Conservation (phyloP, 2,797 vertebrate species). For the Heliangelus exortis region DNA sequence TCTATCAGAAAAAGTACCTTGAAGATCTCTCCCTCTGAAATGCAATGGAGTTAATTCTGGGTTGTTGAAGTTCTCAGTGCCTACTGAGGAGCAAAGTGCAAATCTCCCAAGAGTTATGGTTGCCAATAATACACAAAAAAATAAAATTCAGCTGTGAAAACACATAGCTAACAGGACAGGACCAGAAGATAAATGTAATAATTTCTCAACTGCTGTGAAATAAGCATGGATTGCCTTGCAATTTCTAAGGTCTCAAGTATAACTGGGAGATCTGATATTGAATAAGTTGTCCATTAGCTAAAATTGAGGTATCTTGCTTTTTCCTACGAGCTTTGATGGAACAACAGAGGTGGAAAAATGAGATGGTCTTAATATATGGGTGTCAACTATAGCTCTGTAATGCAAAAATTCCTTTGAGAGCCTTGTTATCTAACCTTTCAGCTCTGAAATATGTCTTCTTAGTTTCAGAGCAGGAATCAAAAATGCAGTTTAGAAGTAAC, state of each 20-base stretch:
- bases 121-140: not conserved
- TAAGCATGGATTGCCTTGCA: not conserved
- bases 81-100: not conserved
- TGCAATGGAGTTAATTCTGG: not conserved
- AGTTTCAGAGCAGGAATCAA: conserved; percentile 31
- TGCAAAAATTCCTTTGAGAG: conserved; percentile 1
- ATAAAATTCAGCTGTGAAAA: not conserved
- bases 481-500: conserved; percentile 45
- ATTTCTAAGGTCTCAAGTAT: not conserved
- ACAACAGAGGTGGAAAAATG: conserved; percentile 17
- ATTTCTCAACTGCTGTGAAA: not conserved
- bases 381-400: not conserved
- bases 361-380: not conserved
- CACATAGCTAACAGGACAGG: not conserved
- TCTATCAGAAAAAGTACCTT: not conserved
- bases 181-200: not conserved
- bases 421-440: conserved; percentile 42
- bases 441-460: conserved; percentile 22
- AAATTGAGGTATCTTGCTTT: not conserved
- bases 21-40: not conserved
- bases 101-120: not conserved
- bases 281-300: conserved; percentile 15
- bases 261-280: not conserved
- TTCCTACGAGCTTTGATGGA: not conserved
- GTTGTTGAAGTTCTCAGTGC: not conserved